These are phyloP conservation scores for Phenganax subtilis DNA, from an alignment of 92 coral and sea anemone genomes.

Conservation along the genomic window DNA sequence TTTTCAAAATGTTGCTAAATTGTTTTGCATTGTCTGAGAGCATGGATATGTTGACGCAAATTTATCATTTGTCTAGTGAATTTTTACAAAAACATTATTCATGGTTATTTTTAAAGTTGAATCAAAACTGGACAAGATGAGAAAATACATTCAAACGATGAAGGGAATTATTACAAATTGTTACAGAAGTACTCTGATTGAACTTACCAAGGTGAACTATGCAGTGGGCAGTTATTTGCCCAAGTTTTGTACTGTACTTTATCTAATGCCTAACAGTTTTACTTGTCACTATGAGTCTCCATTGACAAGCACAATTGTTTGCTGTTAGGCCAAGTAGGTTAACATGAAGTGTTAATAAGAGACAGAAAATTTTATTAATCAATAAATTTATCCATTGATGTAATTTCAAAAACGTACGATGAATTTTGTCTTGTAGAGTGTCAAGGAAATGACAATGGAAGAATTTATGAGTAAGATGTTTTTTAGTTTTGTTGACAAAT, in stretches of 20 bases:
- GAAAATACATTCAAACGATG: conserved; percentile 2
- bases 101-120: conserved; percentile 3
- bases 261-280: too few relatives aligned
- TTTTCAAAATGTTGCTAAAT: too few relatives aligned
- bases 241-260: too few relatives aligned
- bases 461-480: conserved; percentile 26
- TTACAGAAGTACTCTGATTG: conserved; percentile 4
- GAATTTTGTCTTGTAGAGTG: conserved; percentile 9
- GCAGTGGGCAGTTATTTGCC: too few relatives aligned
- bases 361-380: too few relatives aligned
- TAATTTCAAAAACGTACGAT: not conserved
- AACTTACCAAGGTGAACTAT: conserved; percentile 5
- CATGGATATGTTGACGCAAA: too few relatives aligned
- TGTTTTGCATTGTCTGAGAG: too few relatives aligned
- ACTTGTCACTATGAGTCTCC: too few relatives aligned
- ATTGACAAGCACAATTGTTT: too few relatives aligned
- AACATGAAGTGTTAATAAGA: too few relatives aligned
- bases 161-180: conserved; percentile 18
- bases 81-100: not conserved
- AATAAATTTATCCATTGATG: too few relatives aligned
- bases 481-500: not conserved
- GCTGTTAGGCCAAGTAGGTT: too few relatives aligned
- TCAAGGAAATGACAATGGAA: conserved; percentile 34
- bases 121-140: conserved; percentile 19
- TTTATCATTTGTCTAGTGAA: not conserved